These are phyloP conservation scores for Orchestes rusci DNA, from an alignment of 2,888 invertebrate species.

Conservation along the genomic window DNA sequence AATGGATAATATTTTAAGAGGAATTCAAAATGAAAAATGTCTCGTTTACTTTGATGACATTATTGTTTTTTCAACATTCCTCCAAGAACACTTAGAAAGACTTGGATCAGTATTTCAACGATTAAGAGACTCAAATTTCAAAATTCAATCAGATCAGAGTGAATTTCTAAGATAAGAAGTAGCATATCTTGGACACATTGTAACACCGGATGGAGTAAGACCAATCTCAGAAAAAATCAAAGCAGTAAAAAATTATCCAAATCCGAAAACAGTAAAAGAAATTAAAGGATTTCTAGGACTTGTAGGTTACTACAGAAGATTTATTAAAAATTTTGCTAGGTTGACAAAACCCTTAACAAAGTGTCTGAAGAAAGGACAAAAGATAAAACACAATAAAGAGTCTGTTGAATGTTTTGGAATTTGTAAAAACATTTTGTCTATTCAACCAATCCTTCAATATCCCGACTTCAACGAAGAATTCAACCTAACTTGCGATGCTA, in stretches of 20 bases:
- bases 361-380: conserved; percentile 2
- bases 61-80: background rate
- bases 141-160: conserved; percentile 23
- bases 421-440: background rate
- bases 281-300: conserved; percentile 26
- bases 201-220: conserved; percentile 19
- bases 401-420: background rate
- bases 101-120: conserved; percentile 12
- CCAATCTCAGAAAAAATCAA: conserved; percentile 22
- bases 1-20: conserved; percentile 1
- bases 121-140: conserved; percentile 19
- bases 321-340: conserved; percentile 22
- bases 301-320: conserved; percentile 18
- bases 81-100: conserved; percentile 8
- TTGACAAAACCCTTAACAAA: conserved; percentile 1
- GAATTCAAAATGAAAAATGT: conserved; percentile 4
- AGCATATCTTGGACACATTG: conserved; percentile 9
- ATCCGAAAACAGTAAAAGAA: conserved; percentile 25
- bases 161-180: conserved; percentile 22
- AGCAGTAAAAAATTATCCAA: conserved; percentile 23
- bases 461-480: background rate
- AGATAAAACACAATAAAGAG: background rate
- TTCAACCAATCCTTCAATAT: background rate
- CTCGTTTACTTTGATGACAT: background rate
- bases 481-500: background rate